Evolutionary conservation across 2,888 invertebrate species (phyloP), one percentile per base, ranked within the genome.

Genomic region (Sarcophaga rosellei): DNA sequence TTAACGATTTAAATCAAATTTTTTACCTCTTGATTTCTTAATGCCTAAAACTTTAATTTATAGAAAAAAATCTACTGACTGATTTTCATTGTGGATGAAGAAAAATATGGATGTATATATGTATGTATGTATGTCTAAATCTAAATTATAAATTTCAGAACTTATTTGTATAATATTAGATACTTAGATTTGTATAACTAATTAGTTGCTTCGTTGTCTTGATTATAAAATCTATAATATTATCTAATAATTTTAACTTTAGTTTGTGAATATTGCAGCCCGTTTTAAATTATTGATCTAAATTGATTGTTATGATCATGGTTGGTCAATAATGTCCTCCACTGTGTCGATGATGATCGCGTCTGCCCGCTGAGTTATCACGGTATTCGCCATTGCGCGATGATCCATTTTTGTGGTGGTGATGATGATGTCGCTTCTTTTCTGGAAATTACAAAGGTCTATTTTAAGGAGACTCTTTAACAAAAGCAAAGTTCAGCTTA

Each of bases 391-490:
- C 91, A 77, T 92, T 92, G 85, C 93, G 92, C 76, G 92, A 91
- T n/a, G 81, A 75, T 88, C 91, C 93, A 88, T 91, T 93, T 90
- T 92, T 93, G 89, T 93, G 92, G 87, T 93, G 93, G 78, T 93
- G 93, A 84, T 93, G 93, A 89, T 93, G 93, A 86, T 93, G 93
- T 8, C 93, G 92, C 88, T 93, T 93, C 91, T 93, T 93, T 89
- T 93, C 93, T 72, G 53, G 17, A 53, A 53, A 35, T 63, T 44
- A n/a, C n/a, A 47, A 65, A 77, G 21, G 4, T 45, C 8, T 35
- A 35, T 35, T 35, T 35, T 35, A 35, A 35, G 35, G 53, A 17
- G 4, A 53, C 17, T 61, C 35, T 66, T 66, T 44, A 20, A 45
- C 12, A 35, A 20, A 11, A 12, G 20, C 10, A 66, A 8, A n/a